Evolutionary conservation across 2,113 vertebrate species (phyloP), one percentile per base, ranked within the genome.

Genomic region (Condylura cristata): DNA sequence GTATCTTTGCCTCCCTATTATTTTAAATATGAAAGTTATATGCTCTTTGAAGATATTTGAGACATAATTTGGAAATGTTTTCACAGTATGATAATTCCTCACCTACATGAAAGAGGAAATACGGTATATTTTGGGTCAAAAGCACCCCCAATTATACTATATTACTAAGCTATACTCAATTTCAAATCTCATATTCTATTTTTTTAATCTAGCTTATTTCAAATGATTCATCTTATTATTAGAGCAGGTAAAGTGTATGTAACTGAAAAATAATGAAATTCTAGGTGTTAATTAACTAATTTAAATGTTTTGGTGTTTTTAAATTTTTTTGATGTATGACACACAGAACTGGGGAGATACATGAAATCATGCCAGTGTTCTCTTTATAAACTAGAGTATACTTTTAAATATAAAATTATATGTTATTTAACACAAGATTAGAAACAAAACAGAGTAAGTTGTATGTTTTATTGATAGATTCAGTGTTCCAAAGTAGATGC

Each of bases 11-110:
- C 30, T 68, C 88, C 22, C 72, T 51, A 53, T 5, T 41, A 81
- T 72, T 93, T 96, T 95, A 84, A 90, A 89, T 63, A 24, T 46
- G 20, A 90, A 76, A 81, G 13, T 76, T 85, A 12, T 70, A 76
- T 92, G 60, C 26, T 68, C 68, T 81, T 89, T 70, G 16, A 92
- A 93, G 66, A 92, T 58, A 71, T 7, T 88, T 9, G 32, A 95
- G 82, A 85, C 68, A 87, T 34, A 84, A 80, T 74, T 93, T 90
- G 34, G 34, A 92, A 94, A 95, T 78, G 22, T 68, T 83, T 72
- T 90, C 30, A 70, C 78, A 48, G 6, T 60, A 2, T 82, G 65
- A 85, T 56, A 81, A 60, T 90, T 86, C 41, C 72, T 90, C 46
- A 82, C 13, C 18, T 65, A 87, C 6, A 26, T 79, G 8, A 95